A percentile compares a stretch with the other conserved stretches of the same genome.
phyloP scores from a whole-genome alignment of 2,797 vertebrate species.

The Protonibea diacanthus region DNA sequence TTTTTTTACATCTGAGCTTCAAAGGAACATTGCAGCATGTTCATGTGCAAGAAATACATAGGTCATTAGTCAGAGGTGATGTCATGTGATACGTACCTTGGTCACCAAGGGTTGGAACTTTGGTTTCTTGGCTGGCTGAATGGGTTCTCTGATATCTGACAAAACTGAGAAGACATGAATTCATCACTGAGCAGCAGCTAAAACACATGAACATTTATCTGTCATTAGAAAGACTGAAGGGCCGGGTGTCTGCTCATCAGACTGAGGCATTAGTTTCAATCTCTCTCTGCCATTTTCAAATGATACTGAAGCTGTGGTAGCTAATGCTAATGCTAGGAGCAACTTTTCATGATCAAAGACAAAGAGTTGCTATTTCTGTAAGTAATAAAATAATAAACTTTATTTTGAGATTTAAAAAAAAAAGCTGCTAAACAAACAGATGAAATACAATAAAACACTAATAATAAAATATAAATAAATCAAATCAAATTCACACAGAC shows the following conservation, averaged over 20 bases:
- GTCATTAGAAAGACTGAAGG: not conserved
- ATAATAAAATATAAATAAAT: too few species aligned
- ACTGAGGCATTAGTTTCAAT: not conserved
- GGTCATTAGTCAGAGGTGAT: conserved; percentile 29
- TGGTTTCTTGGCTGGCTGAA: conserved; percentile 91
- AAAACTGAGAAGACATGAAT: conserved; percentile 85
- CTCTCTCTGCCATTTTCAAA: not conserved
- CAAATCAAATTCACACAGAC: too few species aligned
- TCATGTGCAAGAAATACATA: conserved; percentile 5
- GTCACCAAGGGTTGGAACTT: conserved; percentile 88
- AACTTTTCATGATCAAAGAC: not conserved
- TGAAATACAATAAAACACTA: too few species aligned
- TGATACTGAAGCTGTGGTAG: not conserved
- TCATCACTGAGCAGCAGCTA: conserved; percentile 9
- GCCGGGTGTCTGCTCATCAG: not conserved
- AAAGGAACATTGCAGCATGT: conserved; percentile 48
- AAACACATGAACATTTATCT: not conserved
- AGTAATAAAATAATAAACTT: not conserved
- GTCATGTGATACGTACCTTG: conserved; percentile 87
- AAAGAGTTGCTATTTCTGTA: not conserved
- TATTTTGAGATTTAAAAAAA: too few species aligned
- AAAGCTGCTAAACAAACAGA: too few species aligned
- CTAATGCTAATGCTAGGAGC: not conserved
- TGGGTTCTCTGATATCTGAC: conserved; percentile 92
- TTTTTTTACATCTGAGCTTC: conserved; percentile 56